phyloP scores from a whole-genome alignment of 92 coral and sea anemone genomes.

The Parazoanthus atlanticus region DNA sequence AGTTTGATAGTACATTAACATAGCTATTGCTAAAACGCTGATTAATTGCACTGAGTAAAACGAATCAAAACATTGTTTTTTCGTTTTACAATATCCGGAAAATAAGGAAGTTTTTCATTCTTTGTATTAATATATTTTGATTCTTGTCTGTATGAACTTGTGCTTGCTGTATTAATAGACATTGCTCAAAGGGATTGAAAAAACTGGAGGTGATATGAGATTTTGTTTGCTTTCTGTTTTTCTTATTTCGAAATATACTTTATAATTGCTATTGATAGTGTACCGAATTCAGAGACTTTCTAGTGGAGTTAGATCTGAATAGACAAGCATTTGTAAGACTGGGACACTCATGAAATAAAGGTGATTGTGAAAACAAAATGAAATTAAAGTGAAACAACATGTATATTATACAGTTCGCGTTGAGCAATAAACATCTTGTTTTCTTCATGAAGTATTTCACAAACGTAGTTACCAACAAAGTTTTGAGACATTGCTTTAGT shows the following conservation, averaged over 20 bases:
- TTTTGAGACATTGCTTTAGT: too few relatives aligned
- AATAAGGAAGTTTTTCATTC: not conserved
- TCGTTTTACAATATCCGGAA: not conserved
- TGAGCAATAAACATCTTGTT: too few relatives aligned
- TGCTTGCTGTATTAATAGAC: not conserved
- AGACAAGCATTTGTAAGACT: too few relatives aligned
- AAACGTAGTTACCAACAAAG: not conserved
- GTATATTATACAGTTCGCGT: not conserved
- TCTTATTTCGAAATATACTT: not conserved
- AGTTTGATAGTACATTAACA: not conserved
- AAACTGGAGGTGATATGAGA: not conserved
- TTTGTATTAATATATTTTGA: not conserved
- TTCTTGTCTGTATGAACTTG: not conserved
- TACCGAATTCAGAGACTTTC: too few relatives aligned
- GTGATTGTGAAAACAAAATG: not conserved
- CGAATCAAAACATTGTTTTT: not conserved
- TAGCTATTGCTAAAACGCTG: not conserved
- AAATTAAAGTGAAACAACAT: too few relatives aligned
- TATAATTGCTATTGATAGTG: not conserved
- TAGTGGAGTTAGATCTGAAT: too few relatives aligned
- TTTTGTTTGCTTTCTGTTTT: not conserved
- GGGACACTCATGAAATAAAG: too few relatives aligned
- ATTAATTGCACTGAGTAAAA: not conserved
- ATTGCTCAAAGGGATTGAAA: not conserved
- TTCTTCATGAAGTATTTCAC: not conserved